Base-by-base conservation (phyloP, 2,888 invertebrate species). In the Drosophila eohydei region DNA sequence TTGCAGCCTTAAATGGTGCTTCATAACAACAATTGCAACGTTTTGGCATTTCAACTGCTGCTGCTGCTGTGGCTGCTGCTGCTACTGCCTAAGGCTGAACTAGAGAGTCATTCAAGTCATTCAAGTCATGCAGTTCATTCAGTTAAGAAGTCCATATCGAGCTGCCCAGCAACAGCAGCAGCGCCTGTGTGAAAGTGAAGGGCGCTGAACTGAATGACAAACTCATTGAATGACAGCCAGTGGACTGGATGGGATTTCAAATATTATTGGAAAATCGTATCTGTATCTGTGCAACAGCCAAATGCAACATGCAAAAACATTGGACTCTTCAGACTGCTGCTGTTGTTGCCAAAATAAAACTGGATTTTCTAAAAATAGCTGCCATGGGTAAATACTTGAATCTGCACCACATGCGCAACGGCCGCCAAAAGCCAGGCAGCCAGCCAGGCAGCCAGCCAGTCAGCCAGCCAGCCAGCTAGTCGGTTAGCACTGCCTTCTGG, bases 321-420 rank as follows among this genome's bases (percentile, higher is more conserved):
- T 51, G 36, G 48, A 38, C 50, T 59, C 50, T 52, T 41, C 48
- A 40, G 51, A 46, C 43, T 59, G 60, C 56, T 34, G 64, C 43
- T 26, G 12, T 6, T 26, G 46, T 70, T 84, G 88, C 90, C 90
- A 80, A 91, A 50, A 50, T 32, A 83, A 81, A 91, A 91, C 91
- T 89, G 91, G 91, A 91, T 91, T 91, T 89, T 92, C 92, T 92
- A 92, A 87, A 92, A 92, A 91, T 92, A 91, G 91, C 87, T 82
- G 75, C 50, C 51, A 32, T 81, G 90, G 86, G 90, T 88, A 89
- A 92, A 91, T 91, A 91, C 88, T 90, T 90, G 84, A 88, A 85
- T 84, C 71, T 78, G 81, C 87, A 81, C 81, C 84, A 89, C 89
- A 91, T 91, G 89, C 89, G 88, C 85, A 80, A 69, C 84, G 84